Conservation (phyloP, 1,140 invertebrate species). For the Agraylea sexmaculata region DNA sequence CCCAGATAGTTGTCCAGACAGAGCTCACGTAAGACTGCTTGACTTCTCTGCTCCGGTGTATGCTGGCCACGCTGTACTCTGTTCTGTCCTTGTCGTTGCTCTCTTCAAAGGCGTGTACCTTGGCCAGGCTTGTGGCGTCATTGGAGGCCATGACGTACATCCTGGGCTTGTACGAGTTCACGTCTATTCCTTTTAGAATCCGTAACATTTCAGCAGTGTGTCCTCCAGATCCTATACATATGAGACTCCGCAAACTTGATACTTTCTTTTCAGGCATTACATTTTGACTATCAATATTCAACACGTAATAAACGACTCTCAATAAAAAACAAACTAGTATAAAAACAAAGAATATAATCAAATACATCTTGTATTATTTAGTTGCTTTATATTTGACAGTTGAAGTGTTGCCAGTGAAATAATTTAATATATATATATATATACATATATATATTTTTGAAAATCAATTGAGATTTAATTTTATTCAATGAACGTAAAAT, state of each 20-base stretch:
- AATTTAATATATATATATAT: not conserved
- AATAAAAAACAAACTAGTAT: slow-evolving; percentile 19
- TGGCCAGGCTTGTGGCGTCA: slow-evolving; percentile 61
- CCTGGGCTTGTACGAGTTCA: slow-evolving; percentile 50
- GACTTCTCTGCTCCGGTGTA: slow-evolving; percentile 78
- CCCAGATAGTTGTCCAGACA: slow-evolving; percentile 62
- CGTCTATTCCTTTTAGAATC: slow-evolving; percentile 49
- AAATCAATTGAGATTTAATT: too few relatives aligned
- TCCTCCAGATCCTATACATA: slow-evolving; percentile 44
- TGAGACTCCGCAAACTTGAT: slow-evolving; percentile 27
- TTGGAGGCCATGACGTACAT: slow-evolving; percentile 69
- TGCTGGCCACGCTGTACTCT: slow-evolving; percentile 45
- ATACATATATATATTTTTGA: too few relatives aligned
- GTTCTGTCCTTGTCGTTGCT: slow-evolving; percentile 22
- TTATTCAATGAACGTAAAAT: too few relatives aligned
- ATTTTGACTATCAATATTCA: slow-evolving; percentile 1
- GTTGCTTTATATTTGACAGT: too few relatives aligned
- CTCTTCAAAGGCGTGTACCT: slow-evolving; percentile 46
- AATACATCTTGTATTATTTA: too few relatives aligned
- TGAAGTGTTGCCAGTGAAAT: slow-evolving; percentile 6
- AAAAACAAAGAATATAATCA: too few relatives aligned
- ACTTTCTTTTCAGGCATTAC: slow-evolving; percentile 12
- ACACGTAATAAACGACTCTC: slow-evolving; percentile 7
- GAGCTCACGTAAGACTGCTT: slow-evolving; percentile 75
- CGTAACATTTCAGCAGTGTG: slow-evolving; percentile 85